Percentiles rank a stretch among this genome's conserved stretches.
Conservation (phyloP, 2,888 invertebrate genomes). For the Sturmia bella region DNA sequence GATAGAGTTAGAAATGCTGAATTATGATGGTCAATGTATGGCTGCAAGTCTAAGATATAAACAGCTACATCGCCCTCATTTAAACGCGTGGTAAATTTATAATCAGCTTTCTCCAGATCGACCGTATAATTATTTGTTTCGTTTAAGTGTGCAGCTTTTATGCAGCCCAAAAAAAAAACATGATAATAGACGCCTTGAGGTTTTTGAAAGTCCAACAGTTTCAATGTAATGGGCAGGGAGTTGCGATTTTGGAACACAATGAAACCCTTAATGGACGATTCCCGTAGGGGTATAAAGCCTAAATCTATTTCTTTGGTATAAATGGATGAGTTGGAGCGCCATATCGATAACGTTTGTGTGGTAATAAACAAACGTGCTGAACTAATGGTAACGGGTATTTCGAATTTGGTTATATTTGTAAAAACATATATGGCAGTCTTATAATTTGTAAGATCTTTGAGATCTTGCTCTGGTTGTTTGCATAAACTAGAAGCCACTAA, state of each 20-base stretch:
- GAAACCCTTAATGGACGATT: conserved; percentile 78
- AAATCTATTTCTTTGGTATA: conserved; percentile 78
- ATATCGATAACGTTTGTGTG: conserved; percentile 73
- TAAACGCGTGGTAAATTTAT: conserved; percentile 75
- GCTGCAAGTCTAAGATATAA: conserved; percentile 87
- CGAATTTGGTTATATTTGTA: conserved; percentile 83
- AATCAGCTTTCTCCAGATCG: conserved; percentile 69
- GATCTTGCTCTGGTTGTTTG: conserved; percentile 72
- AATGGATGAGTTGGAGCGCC: conserved; percentile 71
- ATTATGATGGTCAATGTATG: conserved; percentile 85
- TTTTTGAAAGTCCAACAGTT: conserved; percentile 79
- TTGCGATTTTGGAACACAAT: conserved; percentile 79
- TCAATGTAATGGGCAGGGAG: conserved; percentile 78
- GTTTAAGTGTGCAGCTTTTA: conserved; percentile 67
- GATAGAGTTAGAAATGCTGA: conserved; percentile 87
- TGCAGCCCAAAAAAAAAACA: conserved; percentile 84
- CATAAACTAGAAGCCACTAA: conserved; percentile 61
- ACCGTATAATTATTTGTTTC: conserved; percentile 65
- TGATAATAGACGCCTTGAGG: conserved; percentile 78
- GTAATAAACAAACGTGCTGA: conserved; percentile 81
- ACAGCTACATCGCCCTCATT: conserved; percentile 76
- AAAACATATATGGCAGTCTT: conserved; percentile 78
- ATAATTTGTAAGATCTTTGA: conserved; percentile 73
- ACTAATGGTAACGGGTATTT: conserved; percentile 82
- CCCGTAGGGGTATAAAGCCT: conserved; percentile 79